phyloP scores from a whole-genome alignment of 2,797 vertebrate species.

The Meda fulgida region DNA sequence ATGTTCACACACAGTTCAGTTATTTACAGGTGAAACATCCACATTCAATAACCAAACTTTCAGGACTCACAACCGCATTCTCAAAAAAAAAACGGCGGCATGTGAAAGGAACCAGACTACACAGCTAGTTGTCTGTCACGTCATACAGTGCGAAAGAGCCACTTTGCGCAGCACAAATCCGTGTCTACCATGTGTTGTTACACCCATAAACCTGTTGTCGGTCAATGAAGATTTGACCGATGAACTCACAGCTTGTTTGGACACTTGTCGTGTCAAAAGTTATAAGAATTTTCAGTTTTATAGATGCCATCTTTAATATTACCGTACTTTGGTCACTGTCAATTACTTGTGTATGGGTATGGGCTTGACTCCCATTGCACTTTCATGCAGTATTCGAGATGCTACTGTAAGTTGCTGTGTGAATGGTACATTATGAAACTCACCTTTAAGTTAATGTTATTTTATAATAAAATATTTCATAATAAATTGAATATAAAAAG shows the following conservation, averaged over 20 bases:
- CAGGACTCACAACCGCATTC: background rate
- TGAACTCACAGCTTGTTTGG: background rate
- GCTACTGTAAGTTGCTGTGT: background rate
- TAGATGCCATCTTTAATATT: background rate
- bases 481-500: too few relatives aligned
- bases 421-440: background rate
- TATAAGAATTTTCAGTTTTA: background rate
- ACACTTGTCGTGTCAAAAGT: background rate
- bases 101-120: background rate
- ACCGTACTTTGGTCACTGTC: background rate
- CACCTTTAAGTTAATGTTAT: background rate
- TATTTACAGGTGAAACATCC: background rate
- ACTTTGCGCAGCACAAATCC: too few relatives aligned
- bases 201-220: background rate
- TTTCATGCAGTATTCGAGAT: background rate
- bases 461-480: background rate
- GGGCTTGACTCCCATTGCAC: background rate
- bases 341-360: background rate
- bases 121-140: background rate
- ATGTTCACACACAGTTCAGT: background rate
- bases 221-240: background rate
- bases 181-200: background rate
- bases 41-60: background rate
- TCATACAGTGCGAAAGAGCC: background rate
- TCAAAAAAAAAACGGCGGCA: background rate